Percentiles rank a stretch among this genome's conserved stretches.
These are phyloP conservation scores for Turritopsis rubra DNA, from an alignment of 30 jellyfish, hydroid and myxozoan species.

Conservation along the genomic window DNA sequence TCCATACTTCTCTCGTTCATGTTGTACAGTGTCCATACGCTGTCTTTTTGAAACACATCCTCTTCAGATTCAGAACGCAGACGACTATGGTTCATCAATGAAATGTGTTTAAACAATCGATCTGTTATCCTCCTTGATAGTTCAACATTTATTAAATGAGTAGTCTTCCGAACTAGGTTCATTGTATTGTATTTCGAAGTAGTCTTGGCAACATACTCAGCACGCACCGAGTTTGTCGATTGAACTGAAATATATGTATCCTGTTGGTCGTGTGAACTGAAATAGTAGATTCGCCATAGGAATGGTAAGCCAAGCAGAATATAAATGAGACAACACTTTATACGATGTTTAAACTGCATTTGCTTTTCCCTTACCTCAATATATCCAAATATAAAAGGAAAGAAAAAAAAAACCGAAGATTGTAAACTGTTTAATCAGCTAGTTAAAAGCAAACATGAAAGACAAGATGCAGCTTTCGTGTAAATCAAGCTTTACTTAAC, in stretches of 20 bases:
- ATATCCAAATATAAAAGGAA: neutral
- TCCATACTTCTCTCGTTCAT: neutral
- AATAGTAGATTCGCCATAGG: neutral
- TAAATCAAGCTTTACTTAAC: neutral
- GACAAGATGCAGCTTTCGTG: neutral
- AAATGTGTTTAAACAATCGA: too few relatives aligned
- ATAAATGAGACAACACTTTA: neutral
- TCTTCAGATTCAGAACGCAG: neutral
- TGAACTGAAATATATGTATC: neutral
- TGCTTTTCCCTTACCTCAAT: neutral
- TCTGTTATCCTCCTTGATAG: too few relatives aligned
- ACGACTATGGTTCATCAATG: too few relatives aligned
- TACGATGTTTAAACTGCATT: neutral
- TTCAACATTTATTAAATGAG: too few relatives aligned
- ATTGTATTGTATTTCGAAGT: neutral
- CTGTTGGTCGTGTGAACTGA: neutral
- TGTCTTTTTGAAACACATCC: neutral
- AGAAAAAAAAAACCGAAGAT: neutral
- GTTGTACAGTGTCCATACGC: neutral
- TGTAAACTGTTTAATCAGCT: neutral
- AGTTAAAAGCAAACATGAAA: neutral
- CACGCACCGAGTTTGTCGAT: neutral
- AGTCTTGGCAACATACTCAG: neutral
- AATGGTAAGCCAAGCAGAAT: neutral
- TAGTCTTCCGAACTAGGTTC: too few relatives aligned